These are phyloP conservation scores for Ramphastos sulfuratus DNA, from an alignment of 2,113 vertebrate genomes.

Conservation along the genomic window DNA sequence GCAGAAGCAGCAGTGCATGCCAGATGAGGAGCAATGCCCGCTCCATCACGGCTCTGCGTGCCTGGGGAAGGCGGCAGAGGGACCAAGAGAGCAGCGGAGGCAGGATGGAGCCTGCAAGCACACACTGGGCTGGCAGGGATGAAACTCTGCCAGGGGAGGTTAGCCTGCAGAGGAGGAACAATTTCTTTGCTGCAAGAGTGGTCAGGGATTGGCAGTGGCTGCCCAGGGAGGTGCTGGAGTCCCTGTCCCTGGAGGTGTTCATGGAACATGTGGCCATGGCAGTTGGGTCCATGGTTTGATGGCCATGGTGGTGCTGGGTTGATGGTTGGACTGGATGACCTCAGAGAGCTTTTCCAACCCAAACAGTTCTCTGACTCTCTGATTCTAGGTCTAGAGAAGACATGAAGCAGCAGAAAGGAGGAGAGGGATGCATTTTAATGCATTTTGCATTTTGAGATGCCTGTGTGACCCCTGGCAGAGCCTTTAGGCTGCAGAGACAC, in stretches of 20 bases:
- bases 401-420: neutral
- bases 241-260: no score
- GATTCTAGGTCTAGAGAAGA: neutral
- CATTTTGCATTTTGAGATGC: neutral
- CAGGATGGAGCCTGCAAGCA: neutral
- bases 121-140: neutral
- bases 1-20: neutral
- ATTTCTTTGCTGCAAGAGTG: no score
- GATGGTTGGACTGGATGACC: no score
- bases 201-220: no score
- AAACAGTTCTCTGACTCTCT: no score
- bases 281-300: no score
- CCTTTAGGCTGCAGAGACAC: neutral
- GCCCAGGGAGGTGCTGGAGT: no score
- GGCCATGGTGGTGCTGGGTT: no score
- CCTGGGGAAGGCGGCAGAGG: neutral
- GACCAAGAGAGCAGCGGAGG: neutral
- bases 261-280: no score
- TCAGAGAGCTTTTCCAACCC: no score
- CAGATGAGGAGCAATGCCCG: neutral
- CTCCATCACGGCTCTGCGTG: neutral
- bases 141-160: no score
- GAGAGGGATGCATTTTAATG: neutral
- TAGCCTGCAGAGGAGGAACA: no score
- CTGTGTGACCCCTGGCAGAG: neutral